Evolutionary conservation across 2,888 invertebrate genomes (phyloP), one percentile per base, ranked within the genome.

Genomic region (Microdon myrmicae): DNA sequence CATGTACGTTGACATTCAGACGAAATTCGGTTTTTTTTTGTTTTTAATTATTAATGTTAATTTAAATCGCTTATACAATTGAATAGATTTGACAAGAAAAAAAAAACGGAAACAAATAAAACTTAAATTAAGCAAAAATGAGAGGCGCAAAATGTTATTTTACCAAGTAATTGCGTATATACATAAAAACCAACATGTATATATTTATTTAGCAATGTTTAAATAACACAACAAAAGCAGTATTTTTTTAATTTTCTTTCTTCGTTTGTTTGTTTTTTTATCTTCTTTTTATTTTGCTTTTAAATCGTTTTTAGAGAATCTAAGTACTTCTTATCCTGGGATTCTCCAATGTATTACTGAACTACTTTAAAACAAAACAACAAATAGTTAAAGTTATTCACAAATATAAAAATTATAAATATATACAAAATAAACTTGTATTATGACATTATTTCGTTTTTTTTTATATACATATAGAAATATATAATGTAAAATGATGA

Each of bases 131-230:
- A n/a, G n/a, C n/a, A 20, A 29, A 10, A 39, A 41, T 25, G n/a
- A 41, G 23, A 37, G 38, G 48, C 54, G 55, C 48, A 61, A 16
- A 61, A 61, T 64, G 64, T 64, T 64, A 64, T 64, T 64, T 64
- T 64, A 58, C 53, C 58, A 53, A 53, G 58, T 58, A 64, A 58
- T 53, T 64, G 51, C 43, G 58, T 34, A 47, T 47, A 37, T 37
- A 41, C 38, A 39, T 59, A 25, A 28, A 44, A 13, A 39, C 51
- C n/a, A n/a, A 34, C 51, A 56, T 47, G 41, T 37, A 47, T 43
- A 58, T 29, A 58, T 47, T 49, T 38, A 56, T 64, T 58, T 53
- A 58, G 64, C 58, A 58, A 58, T 64, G 51, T 51, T 58, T 20
- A 51, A 56, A 64, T 43, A 34, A 48, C 64, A 64, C 56, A 47